phyloP scores from a whole-genome alignment of 2,797 vertebrate species.

The Gorsachius magnificus region DNA sequence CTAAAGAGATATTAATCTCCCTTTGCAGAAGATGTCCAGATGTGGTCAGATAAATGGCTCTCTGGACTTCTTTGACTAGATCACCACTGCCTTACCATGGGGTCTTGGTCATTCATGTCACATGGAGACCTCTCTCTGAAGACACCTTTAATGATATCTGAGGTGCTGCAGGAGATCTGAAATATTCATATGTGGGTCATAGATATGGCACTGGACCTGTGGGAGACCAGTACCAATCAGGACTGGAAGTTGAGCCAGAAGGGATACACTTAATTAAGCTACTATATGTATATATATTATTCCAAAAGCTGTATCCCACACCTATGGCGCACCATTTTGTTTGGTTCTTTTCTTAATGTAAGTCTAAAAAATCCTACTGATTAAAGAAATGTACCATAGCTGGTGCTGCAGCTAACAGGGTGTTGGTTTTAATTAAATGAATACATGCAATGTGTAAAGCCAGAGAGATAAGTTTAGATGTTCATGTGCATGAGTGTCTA shows the following conservation, averaged over 20 bases:
- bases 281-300: not conserved
- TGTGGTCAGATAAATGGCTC: not conserved
- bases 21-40: not conserved
- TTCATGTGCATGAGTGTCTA: not conserved
- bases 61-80: not conserved
- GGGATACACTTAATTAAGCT: not conserved
- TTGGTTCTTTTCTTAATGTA: not conserved
- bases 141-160: not conserved
- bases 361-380: not conserved
- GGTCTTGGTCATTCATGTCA: not conserved
- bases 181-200: not conserved
- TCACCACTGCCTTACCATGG: not conserved
- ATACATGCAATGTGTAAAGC: not conserved
- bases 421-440: not conserved
- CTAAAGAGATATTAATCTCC: not conserved
- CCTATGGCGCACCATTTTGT: not conserved
- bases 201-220: not conserved
- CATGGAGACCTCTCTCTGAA: not conserved
- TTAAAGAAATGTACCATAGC: not conserved
- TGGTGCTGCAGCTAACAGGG: not conserved
- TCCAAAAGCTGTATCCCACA: not conserved
- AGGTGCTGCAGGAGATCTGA: not conserved
- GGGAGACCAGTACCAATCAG: not conserved
- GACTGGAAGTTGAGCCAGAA: not conserved
- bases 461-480: not conserved